Percentiles rank a stretch among this genome's conserved stretches.
phyloP scores from a whole-genome alignment of 2,888 invertebrate genomes.

The Phrixothrix hirtus region DNA sequence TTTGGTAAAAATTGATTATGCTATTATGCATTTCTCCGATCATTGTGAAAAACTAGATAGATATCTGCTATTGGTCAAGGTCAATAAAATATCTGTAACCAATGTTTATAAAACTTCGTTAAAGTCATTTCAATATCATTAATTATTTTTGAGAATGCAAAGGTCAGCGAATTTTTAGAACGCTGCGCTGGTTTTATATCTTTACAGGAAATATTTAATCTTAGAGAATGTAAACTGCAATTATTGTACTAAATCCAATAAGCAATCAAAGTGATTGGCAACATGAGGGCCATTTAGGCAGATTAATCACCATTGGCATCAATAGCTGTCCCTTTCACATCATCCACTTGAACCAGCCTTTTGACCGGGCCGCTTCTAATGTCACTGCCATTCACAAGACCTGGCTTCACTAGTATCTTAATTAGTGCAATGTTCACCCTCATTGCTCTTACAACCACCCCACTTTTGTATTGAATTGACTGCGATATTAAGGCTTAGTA shows the following conservation, averaged over 20 bases:
- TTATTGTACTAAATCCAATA: slow-evolving; percentile 41
- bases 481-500: too few relatives aligned
- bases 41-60: too few relatives aligned
- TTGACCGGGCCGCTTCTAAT: slow-evolving; percentile 36
- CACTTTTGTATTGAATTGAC: too few relatives aligned
- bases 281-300: slow-evolving; percentile 45
- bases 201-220: background rate
- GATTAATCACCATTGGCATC: slow-evolving; percentile 48
- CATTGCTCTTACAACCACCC: slow-evolving; percentile 33
- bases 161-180: too few relatives aligned
- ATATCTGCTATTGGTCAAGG: too few relatives aligned
- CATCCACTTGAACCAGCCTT: slow-evolving; percentile 50
- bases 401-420: slow-evolving; percentile 38
- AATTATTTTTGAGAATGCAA: too few relatives aligned
- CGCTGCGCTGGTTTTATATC: too few relatives aligned
- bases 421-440: slow-evolving; percentile 43
- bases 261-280: slow-evolving; percentile 48
- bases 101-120: too few relatives aligned
- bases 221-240: slow-evolving; percentile 3
- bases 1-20: too few relatives aligned
- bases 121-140: too few relatives aligned
- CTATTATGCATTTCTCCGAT: too few relatives aligned
- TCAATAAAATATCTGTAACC: too few relatives aligned
- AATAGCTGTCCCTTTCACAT: slow-evolving; percentile 48
- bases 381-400: slow-evolving; percentile 38